These are phyloP conservation scores for Poicephalus meyeri DNA, from an alignment of 2,113 vertebrate genomes.

Conservation along the genomic window DNA sequence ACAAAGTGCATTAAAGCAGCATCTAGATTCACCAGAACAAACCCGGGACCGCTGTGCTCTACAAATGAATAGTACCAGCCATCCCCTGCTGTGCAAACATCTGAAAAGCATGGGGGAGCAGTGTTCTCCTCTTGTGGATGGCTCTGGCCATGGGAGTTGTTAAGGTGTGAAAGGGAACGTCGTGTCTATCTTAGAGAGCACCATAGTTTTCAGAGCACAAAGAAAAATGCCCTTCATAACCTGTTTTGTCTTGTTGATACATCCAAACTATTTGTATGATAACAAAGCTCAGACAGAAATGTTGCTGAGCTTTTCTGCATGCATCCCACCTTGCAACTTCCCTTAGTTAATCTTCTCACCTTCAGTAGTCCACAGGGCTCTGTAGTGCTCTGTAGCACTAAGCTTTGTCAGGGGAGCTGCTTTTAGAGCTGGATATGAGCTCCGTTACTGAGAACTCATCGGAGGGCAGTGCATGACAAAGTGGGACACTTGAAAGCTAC, in stretches of 20 bases:
- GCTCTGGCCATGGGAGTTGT: background rate
- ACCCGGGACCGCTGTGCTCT: background rate
- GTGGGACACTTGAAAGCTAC: constrained; percentile 3
- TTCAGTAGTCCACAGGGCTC: background rate
- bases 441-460: background rate
- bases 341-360: background rate
- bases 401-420: background rate
- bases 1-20: background rate
- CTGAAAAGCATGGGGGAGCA: background rate
- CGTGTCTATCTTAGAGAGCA: background rate
- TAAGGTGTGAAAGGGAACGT: background rate
- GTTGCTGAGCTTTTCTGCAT: background rate
- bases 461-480: background rate
- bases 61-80: background rate
- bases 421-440: background rate
- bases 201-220: background rate
- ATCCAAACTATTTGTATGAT: background rate
- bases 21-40: background rate
- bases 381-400: background rate
- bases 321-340: background rate
- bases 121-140: accelerated
- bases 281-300: background rate
- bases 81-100: background rate
- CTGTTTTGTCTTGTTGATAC: background rate
- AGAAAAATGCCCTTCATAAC: background rate